Base-by-base conservation (phyloP, 53 echinoderm and acorn worm species). In the Astropecten irregularis region DNA sequence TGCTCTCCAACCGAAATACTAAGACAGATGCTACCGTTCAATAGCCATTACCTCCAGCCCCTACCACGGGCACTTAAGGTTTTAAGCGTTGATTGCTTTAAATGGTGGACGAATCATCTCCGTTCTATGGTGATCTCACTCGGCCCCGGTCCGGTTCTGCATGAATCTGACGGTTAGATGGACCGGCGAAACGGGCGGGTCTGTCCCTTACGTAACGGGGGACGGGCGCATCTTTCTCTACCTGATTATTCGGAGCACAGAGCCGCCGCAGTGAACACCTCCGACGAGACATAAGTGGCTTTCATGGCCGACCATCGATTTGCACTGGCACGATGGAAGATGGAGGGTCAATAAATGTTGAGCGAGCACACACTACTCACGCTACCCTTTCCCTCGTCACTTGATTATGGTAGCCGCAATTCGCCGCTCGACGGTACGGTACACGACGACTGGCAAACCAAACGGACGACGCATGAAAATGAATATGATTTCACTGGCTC, bases 31-130 rank as follows among this genome's bases (percentile, higher is more conserved):
- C 48, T 19, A 40, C 18, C 79, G 62, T 23, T 79, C 79, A 32
- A 79, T 79, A 79, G 79, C 39, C 79, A 79, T 79, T 79, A 79
- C 79, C 28, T 26, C 31, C 3, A 30, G 35, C 9, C 79, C 46
- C n/a, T 42, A 59, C 40, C 60, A 59, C 32, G 79, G 44, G 79
- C 61, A 61, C 60, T 62, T 42, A 61, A 79, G 63, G 56, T 62
- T 61, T 62, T 79, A 79, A 79, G 44, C 47, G 20, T 62, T 79
- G 79, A 79, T 79, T 79, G 61, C 79, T 79, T 44, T 44, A 65
- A 65, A 36, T 65, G 19, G 36, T 4, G 36, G 18, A 3, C 1
- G 19, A 26, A 3, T 65, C 65, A 4, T 65, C 36, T n/a, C 28
- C 59, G 28, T 15, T n/a, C n/a, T n/a, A n/a, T n/a, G n/a, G n/a